Base-by-base conservation (phyloP, 2,888 invertebrate species). In the Campoplex nolae region DNA sequence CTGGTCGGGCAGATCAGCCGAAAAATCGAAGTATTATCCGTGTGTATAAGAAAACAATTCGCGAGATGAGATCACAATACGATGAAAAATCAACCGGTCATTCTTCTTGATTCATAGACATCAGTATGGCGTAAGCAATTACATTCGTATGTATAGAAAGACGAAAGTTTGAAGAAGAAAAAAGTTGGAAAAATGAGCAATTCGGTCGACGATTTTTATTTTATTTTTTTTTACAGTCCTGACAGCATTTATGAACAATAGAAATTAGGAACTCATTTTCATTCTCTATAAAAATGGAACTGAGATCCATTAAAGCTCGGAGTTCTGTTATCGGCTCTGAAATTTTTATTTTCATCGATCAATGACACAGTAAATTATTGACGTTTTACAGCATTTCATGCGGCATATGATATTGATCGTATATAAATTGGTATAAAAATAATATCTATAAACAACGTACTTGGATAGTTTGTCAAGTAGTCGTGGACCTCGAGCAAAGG, bases 381-480 rank as follows among this genome's bases (percentile, higher is more conserved):
- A 45, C 45, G 45, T 13, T 45, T 11, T 1, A 45, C 11, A 11
- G 45, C 45, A 45, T 45, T 45, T 35, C 18, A 18, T 35, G 18
- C 23, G 23, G 18, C 13, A 18, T 32, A 32, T 6, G 38, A 62
- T 16, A 28, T n/a, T 18, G 6, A 65, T 16, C 13, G 4, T 32
- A 7, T 16, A 65, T 11, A 11, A 11, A 45, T 13, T 45, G 11
- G 9, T 18, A 65, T 35, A 65, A 35, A 35, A 65, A 6, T 16
- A 35, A 16, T 18, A 65, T 35, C 35, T 65, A 80, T 79, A 89
- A 79, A 75, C 45, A 42, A 87, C 90, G 89, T 88, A 89, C 89
- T 90, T 90, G 88, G 89, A 91, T 91, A 89, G 89, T 88, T 85
- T 86, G 88, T 86, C 81, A 82, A 84, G 86, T 74, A 35, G 45